phyloP scores from a whole-genome alignment of 2,797 vertebrate species.

The Manis javanica region DNA sequence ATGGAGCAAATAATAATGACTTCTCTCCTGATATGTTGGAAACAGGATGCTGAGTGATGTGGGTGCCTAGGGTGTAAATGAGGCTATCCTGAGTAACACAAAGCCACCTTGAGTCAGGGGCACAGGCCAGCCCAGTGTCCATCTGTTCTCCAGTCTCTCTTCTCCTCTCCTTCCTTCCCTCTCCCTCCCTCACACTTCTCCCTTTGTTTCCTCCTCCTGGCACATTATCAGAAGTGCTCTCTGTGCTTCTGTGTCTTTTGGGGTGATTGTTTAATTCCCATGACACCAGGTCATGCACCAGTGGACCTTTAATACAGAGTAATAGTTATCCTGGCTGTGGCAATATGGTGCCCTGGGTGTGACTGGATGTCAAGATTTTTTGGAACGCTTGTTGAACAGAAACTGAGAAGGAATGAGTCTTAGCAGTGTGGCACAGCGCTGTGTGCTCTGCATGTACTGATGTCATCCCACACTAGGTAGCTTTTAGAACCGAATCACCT shows the following conservation, averaged over 20 bases:
- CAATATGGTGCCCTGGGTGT: not conserved
- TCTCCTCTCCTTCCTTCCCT: not conserved
- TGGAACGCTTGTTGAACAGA: not conserved
- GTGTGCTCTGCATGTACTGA: not conserved
- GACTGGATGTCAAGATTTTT: not conserved
- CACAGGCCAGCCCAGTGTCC: not conserved
- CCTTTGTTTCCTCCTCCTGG: not conserved
- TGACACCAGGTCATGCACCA: not conserved
- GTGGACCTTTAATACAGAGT: conserved; percentile 6
- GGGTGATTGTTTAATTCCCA: not conserved
- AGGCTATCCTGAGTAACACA: not conserved
- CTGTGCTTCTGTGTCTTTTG: not conserved
- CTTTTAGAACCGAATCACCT: not conserved
- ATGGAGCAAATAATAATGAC: not conserved
- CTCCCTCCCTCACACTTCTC: not conserved
- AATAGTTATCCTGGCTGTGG: not conserved
- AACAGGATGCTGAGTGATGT: not conserved
- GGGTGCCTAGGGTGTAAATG: not conserved
- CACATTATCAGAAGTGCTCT: not conserved
- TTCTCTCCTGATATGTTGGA: not conserved
- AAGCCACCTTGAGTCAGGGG: not conserved
- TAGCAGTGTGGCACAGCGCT: not conserved
- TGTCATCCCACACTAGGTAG: not conserved
- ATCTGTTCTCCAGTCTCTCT: not conserved
- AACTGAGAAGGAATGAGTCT: not conserved